These are phyloP conservation scores for Synaphobranchus kaupii DNA, from an alignment of 2,797 vertebrate species.

Conservation along the genomic window DNA sequence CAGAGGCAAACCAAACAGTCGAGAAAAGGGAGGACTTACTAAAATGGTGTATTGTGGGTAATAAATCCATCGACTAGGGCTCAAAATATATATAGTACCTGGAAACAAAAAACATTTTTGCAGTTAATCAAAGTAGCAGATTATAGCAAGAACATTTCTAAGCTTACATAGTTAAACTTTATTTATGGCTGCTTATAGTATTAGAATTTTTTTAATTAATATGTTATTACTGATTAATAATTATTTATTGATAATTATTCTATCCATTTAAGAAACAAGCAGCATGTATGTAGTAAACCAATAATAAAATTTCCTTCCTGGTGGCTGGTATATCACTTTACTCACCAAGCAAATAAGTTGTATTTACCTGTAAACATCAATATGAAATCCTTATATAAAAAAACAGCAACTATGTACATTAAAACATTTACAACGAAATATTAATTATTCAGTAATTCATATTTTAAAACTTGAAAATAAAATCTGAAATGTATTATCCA, in stretches of 20 bases:
- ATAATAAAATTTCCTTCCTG: neutral
- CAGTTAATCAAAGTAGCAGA: conserved; percentile 20
- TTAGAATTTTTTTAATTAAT: neutral
- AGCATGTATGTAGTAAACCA: neutral
- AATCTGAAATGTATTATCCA: neutral
- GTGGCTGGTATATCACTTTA: neutral
- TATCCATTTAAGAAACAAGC: neutral
- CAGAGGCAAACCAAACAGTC: conserved; percentile 20
- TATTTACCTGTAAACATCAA: neutral
- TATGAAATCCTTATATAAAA: neutral
- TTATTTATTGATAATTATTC: neutral
- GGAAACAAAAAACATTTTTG: conserved; percentile 50
- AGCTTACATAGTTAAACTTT: neutral
- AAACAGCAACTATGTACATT: neutral
- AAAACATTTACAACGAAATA: neutral
- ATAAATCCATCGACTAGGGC: conserved; percentile 74
- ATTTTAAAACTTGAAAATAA: neutral
- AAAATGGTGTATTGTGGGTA: conserved; percentile 68
- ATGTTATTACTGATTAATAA: neutral
- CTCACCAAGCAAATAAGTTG: neutral
- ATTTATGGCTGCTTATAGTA: neutral
- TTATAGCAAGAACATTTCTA: neutral
- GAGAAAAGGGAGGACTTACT: conserved; percentile 62
- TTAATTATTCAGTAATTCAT: neutral
- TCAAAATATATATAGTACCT: conserved; percentile 66